phyloP scores from a whole-genome alignment of 2,113 vertebrate species.

The Catharus bicknelli region DNA sequence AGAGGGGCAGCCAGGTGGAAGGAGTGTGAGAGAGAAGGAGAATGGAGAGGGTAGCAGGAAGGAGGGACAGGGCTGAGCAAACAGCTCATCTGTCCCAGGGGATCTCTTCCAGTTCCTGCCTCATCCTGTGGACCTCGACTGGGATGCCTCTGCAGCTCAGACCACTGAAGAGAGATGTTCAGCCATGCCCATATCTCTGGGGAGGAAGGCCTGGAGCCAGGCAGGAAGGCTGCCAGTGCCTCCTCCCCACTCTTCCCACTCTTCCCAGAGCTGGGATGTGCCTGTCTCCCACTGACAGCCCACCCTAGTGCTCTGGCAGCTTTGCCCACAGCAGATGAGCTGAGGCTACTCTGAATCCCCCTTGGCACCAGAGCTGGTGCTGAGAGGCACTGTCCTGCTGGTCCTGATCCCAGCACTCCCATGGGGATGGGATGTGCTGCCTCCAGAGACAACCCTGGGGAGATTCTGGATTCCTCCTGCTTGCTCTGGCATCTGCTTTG shows the following conservation, averaged over 20 bases:
- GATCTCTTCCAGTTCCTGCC: neutral
- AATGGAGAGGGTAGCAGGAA: neutral
- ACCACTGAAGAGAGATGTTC: neutral
- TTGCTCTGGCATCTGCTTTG: neutral
- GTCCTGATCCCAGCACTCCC: fast-evolving
- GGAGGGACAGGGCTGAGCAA: neutral
- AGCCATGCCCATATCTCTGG: neutral
- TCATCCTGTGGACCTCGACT: neutral
- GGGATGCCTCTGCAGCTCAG: neutral
- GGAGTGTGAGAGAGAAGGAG: neutral
- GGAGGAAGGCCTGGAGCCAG: neutral
- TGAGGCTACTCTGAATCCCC: neutral
- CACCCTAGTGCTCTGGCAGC: neutral
- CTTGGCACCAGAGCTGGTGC: neutral
- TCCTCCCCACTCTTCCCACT: neutral
- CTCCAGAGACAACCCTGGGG: no score
- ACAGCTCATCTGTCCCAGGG: neutral
- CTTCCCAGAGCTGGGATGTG: neutral
- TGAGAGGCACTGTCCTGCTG: neutral
- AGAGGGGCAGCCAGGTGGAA: neutral
- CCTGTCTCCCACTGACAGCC: neutral
- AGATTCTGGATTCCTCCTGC: neutral
- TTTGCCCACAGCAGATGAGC: neutral
- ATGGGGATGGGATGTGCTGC: neutral
- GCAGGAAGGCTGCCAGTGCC: neutral